A percentile compares a stretch with the other conserved stretches of the same genome.
Evolutionary conservation across 1,140 invertebrate genomes (phyloP).

Genomic region (Drosophila pruinosa): DNA sequence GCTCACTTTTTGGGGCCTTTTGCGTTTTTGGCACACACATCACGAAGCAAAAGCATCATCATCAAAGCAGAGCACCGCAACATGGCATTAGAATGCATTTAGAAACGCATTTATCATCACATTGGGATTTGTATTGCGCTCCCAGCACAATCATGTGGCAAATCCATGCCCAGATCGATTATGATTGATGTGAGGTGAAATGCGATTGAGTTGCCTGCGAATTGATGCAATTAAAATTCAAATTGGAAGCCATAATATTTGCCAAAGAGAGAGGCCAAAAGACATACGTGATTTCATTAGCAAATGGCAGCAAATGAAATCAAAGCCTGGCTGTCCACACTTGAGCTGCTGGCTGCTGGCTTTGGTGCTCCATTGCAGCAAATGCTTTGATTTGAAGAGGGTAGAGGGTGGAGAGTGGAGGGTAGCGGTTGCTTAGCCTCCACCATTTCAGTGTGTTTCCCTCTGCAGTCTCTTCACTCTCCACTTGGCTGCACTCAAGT

Average conservation of each 20-base stretch:
- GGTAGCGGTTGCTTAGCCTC: not conserved
- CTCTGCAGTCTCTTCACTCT: slow-evolving; percentile 4
- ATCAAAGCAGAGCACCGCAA: not conserved
- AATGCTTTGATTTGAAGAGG: no score
- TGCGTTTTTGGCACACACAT: slow-evolving; percentile 32
- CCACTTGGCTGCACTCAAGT: slow-evolving; percentile 66
- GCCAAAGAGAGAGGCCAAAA: no score
- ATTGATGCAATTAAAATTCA: slow-evolving; percentile 72
- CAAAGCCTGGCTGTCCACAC: slow-evolving; percentile 46
- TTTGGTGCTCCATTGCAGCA: slow-evolving; percentile 48
- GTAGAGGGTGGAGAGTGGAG: no score
- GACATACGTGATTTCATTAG: slow-evolving; percentile 73
- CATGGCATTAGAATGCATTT: slow-evolving; percentile 76
- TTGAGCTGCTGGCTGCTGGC: not conserved
- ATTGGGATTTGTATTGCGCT: slow-evolving; percentile 47
- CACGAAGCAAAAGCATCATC: slow-evolving; percentile 21
- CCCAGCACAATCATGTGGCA: slow-evolving; percentile 39
- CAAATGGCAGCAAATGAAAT: slow-evolving; percentile 42
- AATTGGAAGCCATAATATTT: slow-evolving; percentile 34
- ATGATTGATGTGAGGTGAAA: slow-evolving; percentile 61
- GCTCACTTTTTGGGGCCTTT: slow-evolving; percentile 47
- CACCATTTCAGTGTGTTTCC: not conserved
- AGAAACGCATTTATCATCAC: slow-evolving; percentile 71
- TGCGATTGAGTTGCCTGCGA: slow-evolving; percentile 10
- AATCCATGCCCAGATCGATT: slow-evolving; percentile 69